Evolutionary conservation across 1,140 invertebrate genomes (phyloP).

Genomic region (Drosophila teissieri): DNA sequence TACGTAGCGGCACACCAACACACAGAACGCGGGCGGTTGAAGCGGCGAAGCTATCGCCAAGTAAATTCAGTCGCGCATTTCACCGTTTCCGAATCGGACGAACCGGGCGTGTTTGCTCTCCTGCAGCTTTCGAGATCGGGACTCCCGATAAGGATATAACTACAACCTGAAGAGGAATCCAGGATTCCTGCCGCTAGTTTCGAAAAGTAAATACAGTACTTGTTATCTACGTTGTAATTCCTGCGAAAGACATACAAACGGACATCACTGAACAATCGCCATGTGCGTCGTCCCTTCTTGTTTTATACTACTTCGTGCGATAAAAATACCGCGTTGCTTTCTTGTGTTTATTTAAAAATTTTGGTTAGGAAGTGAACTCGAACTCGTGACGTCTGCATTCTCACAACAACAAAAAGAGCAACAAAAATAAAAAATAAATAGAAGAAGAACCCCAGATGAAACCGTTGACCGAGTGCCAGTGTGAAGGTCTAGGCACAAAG

Average conservation of each 20-base stretch:
- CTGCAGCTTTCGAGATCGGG: constrained; percentile 20
- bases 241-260: constrained; percentile 3
- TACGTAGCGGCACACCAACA: constrained; percentile 10
- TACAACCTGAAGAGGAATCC: background rate
- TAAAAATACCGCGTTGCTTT: constrained; percentile 64
- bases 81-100: constrained; percentile 35
- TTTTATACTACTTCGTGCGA: constrained; percentile 41
- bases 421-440: background rate
- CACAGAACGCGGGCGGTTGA: background rate
- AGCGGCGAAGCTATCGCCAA: constrained; percentile 21
- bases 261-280: constrained; percentile 9
- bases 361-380: constrained; percentile 51
- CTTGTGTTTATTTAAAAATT: constrained; percentile 58
- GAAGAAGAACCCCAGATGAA: constrained; percentile 15
- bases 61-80: constrained; percentile 35
- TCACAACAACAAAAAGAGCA: background rate
- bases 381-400: constrained; percentile 39
- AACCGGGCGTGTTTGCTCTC: constrained; percentile 26
- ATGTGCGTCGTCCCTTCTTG: constrained; percentile 32
- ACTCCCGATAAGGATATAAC: constrained; percentile 25
- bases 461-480: constrained; percentile 43
- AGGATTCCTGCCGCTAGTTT: background rate
- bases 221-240: background rate
- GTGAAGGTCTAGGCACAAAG: constrained; percentile 44
- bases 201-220: constrained; percentile 28